Conservation (phyloP, 1,140 invertebrate genomes). For the Tetragonula clypearis region DNA sequence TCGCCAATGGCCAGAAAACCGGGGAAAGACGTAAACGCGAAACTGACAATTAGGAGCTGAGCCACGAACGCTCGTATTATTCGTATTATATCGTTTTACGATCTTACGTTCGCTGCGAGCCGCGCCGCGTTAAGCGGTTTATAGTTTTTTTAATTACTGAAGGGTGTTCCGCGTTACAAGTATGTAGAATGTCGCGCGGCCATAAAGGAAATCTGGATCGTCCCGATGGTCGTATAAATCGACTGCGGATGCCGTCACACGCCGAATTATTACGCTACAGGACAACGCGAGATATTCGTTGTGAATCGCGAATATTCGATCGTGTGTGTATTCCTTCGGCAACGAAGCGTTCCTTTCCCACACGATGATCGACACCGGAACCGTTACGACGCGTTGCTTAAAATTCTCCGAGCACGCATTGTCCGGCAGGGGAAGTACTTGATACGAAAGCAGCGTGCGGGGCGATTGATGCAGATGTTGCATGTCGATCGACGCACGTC, state of each 20-base stretch:
- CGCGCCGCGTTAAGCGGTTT: slow-evolving; percentile 49
- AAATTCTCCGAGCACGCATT: not conserved
- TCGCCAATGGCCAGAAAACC: slow-evolving; percentile 15
- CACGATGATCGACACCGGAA: too few relatives aligned
- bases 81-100: slow-evolving; percentile 52
- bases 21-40: slow-evolving; percentile 32
- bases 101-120: slow-evolving; percentile 17
- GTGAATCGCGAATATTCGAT: too few relatives aligned
- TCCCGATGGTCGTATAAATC: not conserved
- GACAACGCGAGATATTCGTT: not conserved
- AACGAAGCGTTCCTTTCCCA: not conserved
- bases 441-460: slow-evolving; percentile 3
- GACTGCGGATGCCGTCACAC: not conserved
- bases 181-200: not conserved
- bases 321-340: not conserved
- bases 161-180: slow-evolving; percentile 25
- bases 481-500: not conserved
- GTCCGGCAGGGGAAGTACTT: slow-evolving; percentile 6
- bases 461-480: slow-evolving; percentile 12
- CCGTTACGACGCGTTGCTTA: not conserved
- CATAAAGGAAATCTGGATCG: slow-evolving; percentile 12
- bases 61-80: slow-evolving; percentile 46
- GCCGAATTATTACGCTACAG: not conserved
- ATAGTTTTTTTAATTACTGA: slow-evolving; percentile 46
- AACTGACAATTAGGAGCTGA: slow-evolving; percentile 48